Percentiles rank a stretch among this genome's conserved stretches.
phyloP scores from a whole-genome alignment of 1,140 invertebrate genomes.

The Aradophagus sp. region DNA sequence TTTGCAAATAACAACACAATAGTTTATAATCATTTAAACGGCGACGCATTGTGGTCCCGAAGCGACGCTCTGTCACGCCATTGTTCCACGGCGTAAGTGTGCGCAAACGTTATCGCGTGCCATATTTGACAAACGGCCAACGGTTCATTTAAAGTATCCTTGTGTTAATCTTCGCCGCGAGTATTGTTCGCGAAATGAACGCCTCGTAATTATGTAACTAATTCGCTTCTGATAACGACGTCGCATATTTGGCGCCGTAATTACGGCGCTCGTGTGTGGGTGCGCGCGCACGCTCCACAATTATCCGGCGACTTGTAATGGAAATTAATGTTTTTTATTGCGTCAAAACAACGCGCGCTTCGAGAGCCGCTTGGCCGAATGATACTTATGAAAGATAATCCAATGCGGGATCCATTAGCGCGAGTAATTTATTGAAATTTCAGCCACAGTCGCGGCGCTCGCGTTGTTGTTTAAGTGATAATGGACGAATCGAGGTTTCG shows the following conservation, averaged over 20 bases:
- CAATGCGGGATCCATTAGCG: slow-evolving; percentile 43
- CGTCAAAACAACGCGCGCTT: slow-evolving; percentile 30
- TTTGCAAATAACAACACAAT: slow-evolving; percentile 27
- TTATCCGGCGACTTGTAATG: slow-evolving; percentile 49
- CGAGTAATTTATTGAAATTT: slow-evolving; percentile 43
- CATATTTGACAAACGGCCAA: slow-evolving; percentile 49
- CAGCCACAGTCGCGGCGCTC: slow-evolving; percentile 18
- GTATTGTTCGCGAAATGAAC: slow-evolving; percentile 46
- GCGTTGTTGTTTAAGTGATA: slow-evolving; percentile 12
- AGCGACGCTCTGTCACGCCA: slow-evolving; percentile 25
- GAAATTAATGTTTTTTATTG: slow-evolving; percentile 54
- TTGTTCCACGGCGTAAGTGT: slow-evolving; percentile 39
- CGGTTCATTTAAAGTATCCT: slow-evolving; percentile 51
- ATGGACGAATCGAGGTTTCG: slow-evolving; percentile 10
- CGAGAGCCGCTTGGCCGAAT: slow-evolving; percentile 21
- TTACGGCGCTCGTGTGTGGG: slow-evolving; percentile 31
- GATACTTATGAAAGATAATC: slow-evolving; percentile 45
- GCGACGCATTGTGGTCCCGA: slow-evolving; percentile 9
- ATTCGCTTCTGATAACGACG: slow-evolving; percentile 57
- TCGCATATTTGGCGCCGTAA: slow-evolving; percentile 53
- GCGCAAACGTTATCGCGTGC: slow-evolving; percentile 49
- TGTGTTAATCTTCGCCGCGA: slow-evolving; percentile 44
- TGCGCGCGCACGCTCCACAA: slow-evolving; percentile 32
- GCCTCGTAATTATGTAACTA: slow-evolving; percentile 55
- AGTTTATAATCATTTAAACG: slow-evolving; percentile 39